Base-by-base conservation (phyloP, 2,113 vertebrate species). In the Sorex fumeus region DNA sequence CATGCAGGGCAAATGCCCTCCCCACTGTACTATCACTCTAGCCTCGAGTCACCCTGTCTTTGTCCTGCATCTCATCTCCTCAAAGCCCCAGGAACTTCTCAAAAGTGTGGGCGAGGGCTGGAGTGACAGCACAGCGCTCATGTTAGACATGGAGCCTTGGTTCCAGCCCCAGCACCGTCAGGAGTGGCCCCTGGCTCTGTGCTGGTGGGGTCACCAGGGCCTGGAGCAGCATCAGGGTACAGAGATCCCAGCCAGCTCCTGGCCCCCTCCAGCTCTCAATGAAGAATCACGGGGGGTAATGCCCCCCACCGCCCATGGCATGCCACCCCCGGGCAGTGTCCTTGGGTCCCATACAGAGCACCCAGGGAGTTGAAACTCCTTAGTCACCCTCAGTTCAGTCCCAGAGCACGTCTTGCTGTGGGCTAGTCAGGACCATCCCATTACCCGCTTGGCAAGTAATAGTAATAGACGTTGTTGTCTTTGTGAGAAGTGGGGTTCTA, bases 21-120 rank as follows among this genome's bases (percentile, higher is more conserved):
- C n/a, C n/a, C n/a, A n/a, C n/a, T n/a, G n/a, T n/a, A n/a, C n/a
- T n/a, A n/a, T n/a, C n/a, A n/a, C n/a, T n/a, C n/a, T n/a, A n/a
- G n/a, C n/a, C n/a, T n/a, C n/a, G n/a, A n/a, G 32, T 94, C 96
- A 94, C 40, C 60, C 8, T 0, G 32, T 28, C 70, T 45, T 84
- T 12, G 69, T 89, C 78, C 74, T 76, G 53, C 25, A 36, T 72
- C 77, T 80, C 28, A 43, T 89, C 78, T 30, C 53, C 53, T 70
- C 1, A 0, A n/a, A 75, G 67, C 43, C 89, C 69, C n/a, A 1
- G 45, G 18, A 70, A 15, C 3, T 25, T 76, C 71, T 50, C 28
- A 30, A 13, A 84, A 75, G 47, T 27, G 57, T 87, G 57, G 81
- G 67, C n/a, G n/a, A n/a, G n/a, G n/a, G n/a, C n/a, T n/a, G n/a